Evolutionary conservation across 2,113 vertebrate species (phyloP), one percentile per base, ranked within the genome.

Genomic region (Oncorhynchus nerka): DNA sequence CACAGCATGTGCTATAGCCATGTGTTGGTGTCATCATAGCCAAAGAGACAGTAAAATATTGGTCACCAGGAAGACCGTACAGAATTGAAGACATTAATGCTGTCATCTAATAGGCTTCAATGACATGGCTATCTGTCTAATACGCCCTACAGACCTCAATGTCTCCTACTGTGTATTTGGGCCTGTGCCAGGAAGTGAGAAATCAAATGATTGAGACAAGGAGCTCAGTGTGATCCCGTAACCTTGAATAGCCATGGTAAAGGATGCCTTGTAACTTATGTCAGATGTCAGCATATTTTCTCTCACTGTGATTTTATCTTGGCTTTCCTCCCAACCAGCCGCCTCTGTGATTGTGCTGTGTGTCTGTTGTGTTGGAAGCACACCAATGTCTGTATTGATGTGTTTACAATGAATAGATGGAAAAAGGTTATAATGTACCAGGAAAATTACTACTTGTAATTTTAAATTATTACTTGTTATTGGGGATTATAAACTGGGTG

Each of bases 211-310:
- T 30, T 48, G 71, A 80, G 4, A 77, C 32, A 73, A 62, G 34
- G 32, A 28, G 64, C 45, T 5, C 59, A 24, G 39, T 20, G 79
- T 24, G 4, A 30, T 70, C 68, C n/a, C 48, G 59, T 70, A 65
- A 70, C 80, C 24, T 70, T 74, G 34, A 59, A 66, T 67, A 55
- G 77, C 68, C 59, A 72, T 79, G 45, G 7, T 49, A 67, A 75
- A 71, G 76, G 90, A 88, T 89, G 90, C 90, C 89, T 85, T 91
- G 89, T 75, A 90, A 89, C 86, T 87, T 83, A 9, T 45, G 79
- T 48, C 75, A 75, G 65, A 77, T 2, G 75, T 62, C n/a, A 62
- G n/a, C n/a, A 77, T 75, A 73, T 81, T 13, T 55, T 24, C 55
- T 85, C 68, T 77, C n/a, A 11, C 76, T 85, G 79, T 77, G 70